phyloP scores from a whole-genome alignment of 1,140 invertebrate species.

The Zaprionus davidi region DNA sequence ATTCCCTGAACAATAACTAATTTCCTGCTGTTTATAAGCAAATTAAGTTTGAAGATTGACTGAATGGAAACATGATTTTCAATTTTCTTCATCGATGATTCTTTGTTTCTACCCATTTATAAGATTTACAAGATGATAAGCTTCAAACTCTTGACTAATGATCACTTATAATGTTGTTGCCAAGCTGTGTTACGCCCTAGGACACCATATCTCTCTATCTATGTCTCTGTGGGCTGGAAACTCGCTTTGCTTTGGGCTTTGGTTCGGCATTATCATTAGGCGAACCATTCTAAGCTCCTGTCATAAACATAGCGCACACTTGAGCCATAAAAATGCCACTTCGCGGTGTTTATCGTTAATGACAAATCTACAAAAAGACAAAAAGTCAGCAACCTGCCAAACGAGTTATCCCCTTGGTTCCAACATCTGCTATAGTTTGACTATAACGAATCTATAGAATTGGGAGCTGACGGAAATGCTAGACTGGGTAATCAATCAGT shows the following conservation, averaged over 20 bases:
- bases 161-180: conserved; percentile 3
- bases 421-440: conserved; percentile 33
- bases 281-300: conserved; percentile 36
- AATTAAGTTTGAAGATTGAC: conserved; percentile 18
- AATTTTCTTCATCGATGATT: conserved; percentile 31
- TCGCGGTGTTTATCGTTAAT: conserved; percentile 52
- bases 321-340: conserved; percentile 59
- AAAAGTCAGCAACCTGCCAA: conserved; percentile 58
- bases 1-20: conserved; percentile 17
- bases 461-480: conserved; percentile 66
- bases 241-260: conserved; percentile 12
- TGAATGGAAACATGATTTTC: conserved; percentile 38
- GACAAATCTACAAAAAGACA: conserved; percentile 62
- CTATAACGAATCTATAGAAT: conserved; percentile 16
- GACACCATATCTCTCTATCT: conserved; percentile 4
- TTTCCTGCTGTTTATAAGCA: conserved; percentile 44
- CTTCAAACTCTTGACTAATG: conserved; percentile 13
- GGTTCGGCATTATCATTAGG: conserved; percentile 12
- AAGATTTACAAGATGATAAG: conserved; percentile 14
- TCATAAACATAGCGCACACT: conserved; percentile 65
- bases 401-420: conserved; percentile 42
- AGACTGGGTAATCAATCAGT: conserved; percentile 62
- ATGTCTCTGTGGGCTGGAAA: conserved; percentile 13
- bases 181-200: conserved; percentile 8
- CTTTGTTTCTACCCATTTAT: conserved; percentile 18